Conservation (phyloP, 2,888 invertebrate genomes). For the Tetheella fluctuosa region DNA sequence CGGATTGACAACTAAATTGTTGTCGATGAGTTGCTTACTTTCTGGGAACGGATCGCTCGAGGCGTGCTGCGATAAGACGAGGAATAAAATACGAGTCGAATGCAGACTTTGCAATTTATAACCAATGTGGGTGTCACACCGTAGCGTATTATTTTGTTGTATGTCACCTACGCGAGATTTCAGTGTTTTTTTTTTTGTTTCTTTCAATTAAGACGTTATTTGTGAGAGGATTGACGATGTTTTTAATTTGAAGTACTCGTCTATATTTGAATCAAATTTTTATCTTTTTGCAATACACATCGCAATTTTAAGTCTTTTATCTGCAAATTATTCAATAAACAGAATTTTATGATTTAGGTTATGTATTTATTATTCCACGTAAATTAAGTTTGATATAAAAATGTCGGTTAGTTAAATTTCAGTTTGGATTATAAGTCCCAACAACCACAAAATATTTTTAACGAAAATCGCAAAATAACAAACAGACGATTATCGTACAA, state of each 20-base stretch:
- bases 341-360: too few relatives aligned
- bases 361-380: too few relatives aligned
- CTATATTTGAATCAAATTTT: too few relatives aligned
- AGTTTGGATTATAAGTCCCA: not conserved
- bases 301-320: too few relatives aligned
- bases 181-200: constrained; percentile 4
- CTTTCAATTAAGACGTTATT: not conserved
- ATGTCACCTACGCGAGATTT: not conserved
- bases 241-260: too few relatives aligned
- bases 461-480: not conserved
- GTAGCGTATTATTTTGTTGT: constrained; percentile 22
- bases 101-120: constrained; percentile 28
- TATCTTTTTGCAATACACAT: too few relatives aligned
- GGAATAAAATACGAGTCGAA: constrained; percentile 27
- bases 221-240: not conserved
- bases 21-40: constrained; percentile 25
- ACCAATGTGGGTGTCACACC: constrained; percentile 37
- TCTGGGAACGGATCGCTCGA: constrained; percentile 19
- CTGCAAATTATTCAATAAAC: too few relatives aligned
- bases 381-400: too few relatives aligned
- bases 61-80: constrained; percentile 30
- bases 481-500: not conserved
- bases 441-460: not conserved
- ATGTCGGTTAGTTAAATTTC: too few relatives aligned
- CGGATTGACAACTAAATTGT: constrained; percentile 56